Conservation (phyloP, 2,113 vertebrate species). For the Accipiter virgatus region DNA sequence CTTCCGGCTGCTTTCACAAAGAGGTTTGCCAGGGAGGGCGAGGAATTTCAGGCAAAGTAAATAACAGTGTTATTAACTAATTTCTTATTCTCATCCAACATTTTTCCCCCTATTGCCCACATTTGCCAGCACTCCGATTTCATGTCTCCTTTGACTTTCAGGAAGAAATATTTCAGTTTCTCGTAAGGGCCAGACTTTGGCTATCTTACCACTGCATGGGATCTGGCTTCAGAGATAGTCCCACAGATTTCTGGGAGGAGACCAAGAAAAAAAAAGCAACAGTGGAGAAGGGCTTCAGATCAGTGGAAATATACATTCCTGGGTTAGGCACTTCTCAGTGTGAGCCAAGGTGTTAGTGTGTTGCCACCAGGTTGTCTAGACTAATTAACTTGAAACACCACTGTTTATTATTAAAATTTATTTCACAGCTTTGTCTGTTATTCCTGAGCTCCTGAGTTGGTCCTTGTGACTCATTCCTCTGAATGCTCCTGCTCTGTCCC, state of each 20-base stretch:
- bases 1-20: not conserved
- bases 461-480: not conserved
- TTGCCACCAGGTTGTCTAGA: not conserved
- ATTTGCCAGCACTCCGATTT: constrained; percentile 32
- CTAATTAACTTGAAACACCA: not conserved
- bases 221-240: constrained; percentile 7
- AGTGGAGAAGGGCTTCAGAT: not conserved
- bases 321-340: not conserved
- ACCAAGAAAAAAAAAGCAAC: not conserved
- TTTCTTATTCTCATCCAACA: not conserved
- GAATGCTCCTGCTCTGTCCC: not conserved
- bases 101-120: not conserved
- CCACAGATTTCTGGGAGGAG: not conserved
- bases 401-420: not conserved
- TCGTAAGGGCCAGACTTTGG: not conserved
- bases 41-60: constrained; percentile 25
- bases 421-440: not conserved
- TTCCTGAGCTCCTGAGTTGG: not conserved
- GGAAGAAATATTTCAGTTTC: constrained; percentile 42
- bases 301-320: constrained; percentile 13
- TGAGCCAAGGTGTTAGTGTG: not conserved
- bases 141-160: constrained; percentile 31
- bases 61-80: constrained; percentile 18
- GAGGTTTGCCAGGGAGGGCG: not conserved
- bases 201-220: not conserved